These are phyloP conservation scores for Mesocricetus auratus DNA, from an alignment of 2,113 vertebrate species.

Conservation along the genomic window DNA sequence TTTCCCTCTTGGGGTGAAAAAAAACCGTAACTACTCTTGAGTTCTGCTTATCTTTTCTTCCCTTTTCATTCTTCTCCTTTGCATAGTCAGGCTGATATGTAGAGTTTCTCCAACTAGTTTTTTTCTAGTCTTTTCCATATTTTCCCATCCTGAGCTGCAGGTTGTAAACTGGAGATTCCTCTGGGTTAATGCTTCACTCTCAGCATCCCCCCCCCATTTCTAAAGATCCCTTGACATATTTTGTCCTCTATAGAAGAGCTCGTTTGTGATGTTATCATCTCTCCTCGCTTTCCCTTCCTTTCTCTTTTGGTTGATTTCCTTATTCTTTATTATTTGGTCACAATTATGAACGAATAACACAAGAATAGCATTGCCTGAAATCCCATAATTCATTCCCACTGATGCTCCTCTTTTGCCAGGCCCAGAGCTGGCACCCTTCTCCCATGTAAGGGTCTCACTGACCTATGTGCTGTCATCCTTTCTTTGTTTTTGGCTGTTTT, in stretches of 20 bases:
- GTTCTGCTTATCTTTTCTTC: background rate
- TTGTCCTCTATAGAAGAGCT: background rate
- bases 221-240: background rate
- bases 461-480: background rate
- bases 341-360: background rate
- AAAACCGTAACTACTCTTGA: background rate
- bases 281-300: background rate
- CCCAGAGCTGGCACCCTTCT: too few species aligned
- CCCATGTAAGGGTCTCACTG: background rate
- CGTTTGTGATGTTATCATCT: background rate
- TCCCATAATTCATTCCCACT: background rate
- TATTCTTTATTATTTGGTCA: background rate
- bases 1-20: background rate
- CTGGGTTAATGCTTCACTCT: background rate
- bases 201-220: too few species aligned
- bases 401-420: background rate
- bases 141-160: background rate
- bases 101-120: background rate
- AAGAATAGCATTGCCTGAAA: background rate
- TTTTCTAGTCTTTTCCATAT: background rate
- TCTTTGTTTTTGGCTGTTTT: background rate
- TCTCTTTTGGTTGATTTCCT: too few species aligned
- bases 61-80: background rate
- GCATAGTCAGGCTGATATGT: background rate
- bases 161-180: background rate